Evolutionary conservation across 2,888 invertebrate species (phyloP).

Genomic region (Trissoscelio sp.): DNA sequence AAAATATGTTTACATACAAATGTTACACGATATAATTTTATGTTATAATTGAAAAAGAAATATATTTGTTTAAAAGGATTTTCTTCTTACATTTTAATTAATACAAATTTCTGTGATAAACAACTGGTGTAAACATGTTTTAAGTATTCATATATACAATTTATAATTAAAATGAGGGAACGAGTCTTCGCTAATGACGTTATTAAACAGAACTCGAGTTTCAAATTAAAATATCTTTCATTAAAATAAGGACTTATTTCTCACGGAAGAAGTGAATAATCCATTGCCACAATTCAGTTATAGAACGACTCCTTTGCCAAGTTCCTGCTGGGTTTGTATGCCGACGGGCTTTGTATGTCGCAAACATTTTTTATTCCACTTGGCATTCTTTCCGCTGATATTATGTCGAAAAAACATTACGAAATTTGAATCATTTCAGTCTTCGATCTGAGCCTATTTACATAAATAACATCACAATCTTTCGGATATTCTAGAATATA

Average conservation of each 20-base stretch:
- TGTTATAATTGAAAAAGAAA: neutral
- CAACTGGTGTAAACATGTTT: no score
- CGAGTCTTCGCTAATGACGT: neutral
- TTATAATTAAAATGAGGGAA: neutral
- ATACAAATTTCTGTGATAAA: no score
- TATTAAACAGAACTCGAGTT: neutral
- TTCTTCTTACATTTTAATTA: no score
- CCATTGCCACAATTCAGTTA: slow-evolving; percentile 38
- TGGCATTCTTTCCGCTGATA: neutral
- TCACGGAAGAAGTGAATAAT: slow-evolving; percentile 12
- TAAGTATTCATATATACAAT: no score
- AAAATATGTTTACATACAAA: no score
- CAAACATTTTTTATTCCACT: neutral
- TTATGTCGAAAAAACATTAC: neutral
- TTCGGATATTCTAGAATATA: no score
- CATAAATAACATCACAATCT: no score
- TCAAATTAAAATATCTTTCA: slow-evolving; percentile 22
- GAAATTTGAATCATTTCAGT: no score
- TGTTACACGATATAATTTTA: no score
- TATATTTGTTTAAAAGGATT: no score
- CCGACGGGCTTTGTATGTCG: neutral
- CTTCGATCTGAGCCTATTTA: no score
- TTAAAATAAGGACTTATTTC: slow-evolving; percentile 21
- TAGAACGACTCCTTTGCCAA: slow-evolving; percentile 36
- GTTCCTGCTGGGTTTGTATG: slow-evolving; percentile 15